Evolutionary conservation across 1,140 invertebrate species (phyloP).

Genomic region (Drosophila navojoa): DNA sequence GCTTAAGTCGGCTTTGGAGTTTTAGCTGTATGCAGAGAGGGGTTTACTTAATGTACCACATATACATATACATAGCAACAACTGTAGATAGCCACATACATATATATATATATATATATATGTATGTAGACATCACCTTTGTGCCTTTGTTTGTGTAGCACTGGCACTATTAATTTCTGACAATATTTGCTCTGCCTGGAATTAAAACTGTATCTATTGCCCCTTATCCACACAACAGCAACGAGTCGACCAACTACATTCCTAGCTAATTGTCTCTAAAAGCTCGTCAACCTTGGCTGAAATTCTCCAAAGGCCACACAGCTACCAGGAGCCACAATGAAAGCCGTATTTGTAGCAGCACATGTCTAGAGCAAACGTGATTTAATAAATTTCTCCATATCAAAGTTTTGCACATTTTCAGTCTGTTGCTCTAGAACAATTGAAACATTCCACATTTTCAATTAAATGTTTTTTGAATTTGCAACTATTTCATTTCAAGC

Average conservation of each 20-base stretch:
- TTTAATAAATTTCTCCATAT: too few relatives aligned
- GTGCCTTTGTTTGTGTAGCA: too few relatives aligned
- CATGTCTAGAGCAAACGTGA: too few relatives aligned
- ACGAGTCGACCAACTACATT: constrained; percentile 6
- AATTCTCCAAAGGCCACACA: not conserved
- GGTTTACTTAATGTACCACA: not conserved
- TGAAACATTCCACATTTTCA: too few relatives aligned
- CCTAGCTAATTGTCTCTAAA: not conserved
- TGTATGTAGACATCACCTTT: too few relatives aligned
- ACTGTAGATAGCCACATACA: too few relatives aligned
- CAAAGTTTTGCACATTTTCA: too few relatives aligned
- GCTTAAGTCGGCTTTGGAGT: constrained; percentile 51
- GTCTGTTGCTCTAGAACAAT: too few relatives aligned
- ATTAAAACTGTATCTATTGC: constrained; percentile 10
- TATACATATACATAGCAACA: not conserved
- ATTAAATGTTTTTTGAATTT: too few relatives aligned
- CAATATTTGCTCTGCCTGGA: not conserved
- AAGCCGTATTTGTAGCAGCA: not conserved
- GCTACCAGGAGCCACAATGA: not conserved
- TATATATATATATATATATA: too few relatives aligned
- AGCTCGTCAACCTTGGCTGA: not conserved
- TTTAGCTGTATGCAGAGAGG: constrained; percentile 4
- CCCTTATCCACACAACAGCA: constrained; percentile 1
- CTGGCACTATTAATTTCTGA: too few relatives aligned
- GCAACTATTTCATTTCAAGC: too few relatives aligned